phyloP scores from a whole-genome alignment of 2,888 invertebrate species.

The Trachelus troglodyta region DNA sequence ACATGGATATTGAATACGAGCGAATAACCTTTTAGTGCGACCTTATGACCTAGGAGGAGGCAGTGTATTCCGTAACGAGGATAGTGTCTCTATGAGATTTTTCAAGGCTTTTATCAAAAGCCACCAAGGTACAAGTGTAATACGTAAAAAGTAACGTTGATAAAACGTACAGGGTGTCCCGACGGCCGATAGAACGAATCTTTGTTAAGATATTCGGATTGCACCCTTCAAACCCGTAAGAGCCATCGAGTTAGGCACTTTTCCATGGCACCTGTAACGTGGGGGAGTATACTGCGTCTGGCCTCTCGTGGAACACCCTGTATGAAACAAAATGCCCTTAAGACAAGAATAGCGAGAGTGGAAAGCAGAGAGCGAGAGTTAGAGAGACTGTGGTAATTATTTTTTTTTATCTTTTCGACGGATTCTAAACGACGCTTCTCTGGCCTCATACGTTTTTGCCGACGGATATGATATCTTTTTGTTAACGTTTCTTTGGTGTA shows the following conservation, averaged over 20 bases:
- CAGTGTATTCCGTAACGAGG: neutral
- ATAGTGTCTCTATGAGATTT: neutral
- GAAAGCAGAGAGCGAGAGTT: neutral
- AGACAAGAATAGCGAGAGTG: neutral
- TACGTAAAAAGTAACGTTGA: neutral
- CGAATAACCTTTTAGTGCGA: neutral
- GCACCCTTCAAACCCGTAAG: slow-evolving; percentile 31
- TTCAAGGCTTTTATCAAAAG: neutral
- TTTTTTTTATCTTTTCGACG: neutral
- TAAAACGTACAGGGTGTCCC: slow-evolving; percentile 48
- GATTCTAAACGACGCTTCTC: neutral
- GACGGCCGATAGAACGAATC: slow-evolving; percentile 22
- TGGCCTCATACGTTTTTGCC: neutral
- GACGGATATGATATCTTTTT: neutral
- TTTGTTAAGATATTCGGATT: slow-evolving; percentile 17
- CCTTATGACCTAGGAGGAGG: neutral
- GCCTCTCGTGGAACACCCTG: slow-evolving; percentile 53
- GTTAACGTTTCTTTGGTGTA: neutral
- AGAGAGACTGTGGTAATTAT: neutral
- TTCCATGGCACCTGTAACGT: slow-evolving; percentile 31
- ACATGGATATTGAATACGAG: neutral
- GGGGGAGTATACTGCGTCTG: slow-evolving; percentile 28
- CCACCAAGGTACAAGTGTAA: neutral
- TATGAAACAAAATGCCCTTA: slow-evolving; percentile 32
- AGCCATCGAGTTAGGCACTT: slow-evolving; percentile 27